Evolutionary conservation across 2,797 vertebrate genomes (phyloP).

Genomic region (Chelmon rostratus): DNA sequence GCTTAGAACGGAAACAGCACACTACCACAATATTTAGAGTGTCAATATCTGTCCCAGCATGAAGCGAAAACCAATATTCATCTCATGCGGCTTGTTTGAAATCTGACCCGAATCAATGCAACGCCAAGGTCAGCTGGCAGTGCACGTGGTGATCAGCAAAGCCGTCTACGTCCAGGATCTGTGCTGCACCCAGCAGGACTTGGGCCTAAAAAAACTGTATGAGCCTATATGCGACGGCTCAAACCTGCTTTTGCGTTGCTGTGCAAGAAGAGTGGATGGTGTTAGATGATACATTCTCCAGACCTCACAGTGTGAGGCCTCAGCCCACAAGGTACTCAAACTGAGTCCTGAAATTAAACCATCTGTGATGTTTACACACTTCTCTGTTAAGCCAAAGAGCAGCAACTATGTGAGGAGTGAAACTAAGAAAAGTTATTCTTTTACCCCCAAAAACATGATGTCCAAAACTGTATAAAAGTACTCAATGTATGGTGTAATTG

Average conservation of each 20-base stretch:
- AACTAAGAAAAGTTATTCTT: neutral
- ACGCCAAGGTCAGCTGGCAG: constrained; percentile 57
- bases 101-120: constrained; percentile 66
- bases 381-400: neutral
- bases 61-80: constrained; percentile 66
- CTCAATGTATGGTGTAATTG: neutral
- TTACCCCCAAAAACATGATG: neutral
- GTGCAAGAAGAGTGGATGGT: neutral
- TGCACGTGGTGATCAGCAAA: constrained; percentile 37
- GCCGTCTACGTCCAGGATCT: neutral
- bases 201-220: neutral
- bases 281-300: neutral
- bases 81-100: constrained; percentile 56
- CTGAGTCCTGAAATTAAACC: constrained; percentile 10
- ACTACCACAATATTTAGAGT: constrained; percentile 34
- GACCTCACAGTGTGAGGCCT: constrained; percentile 5
- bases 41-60: constrained; percentile 58
- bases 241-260: constrained; percentile 4
- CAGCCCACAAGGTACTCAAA: constrained; percentile 11
- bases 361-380: constrained; percentile 9
- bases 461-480: neutral
- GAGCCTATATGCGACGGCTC: neutral
- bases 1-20: constrained; percentile 31
- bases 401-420: neutral
- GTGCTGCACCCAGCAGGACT: constrained; percentile 36